phyloP scores from a whole-genome alignment of 1,140 invertebrate genomes.

The Arion vulgaris region DNA sequence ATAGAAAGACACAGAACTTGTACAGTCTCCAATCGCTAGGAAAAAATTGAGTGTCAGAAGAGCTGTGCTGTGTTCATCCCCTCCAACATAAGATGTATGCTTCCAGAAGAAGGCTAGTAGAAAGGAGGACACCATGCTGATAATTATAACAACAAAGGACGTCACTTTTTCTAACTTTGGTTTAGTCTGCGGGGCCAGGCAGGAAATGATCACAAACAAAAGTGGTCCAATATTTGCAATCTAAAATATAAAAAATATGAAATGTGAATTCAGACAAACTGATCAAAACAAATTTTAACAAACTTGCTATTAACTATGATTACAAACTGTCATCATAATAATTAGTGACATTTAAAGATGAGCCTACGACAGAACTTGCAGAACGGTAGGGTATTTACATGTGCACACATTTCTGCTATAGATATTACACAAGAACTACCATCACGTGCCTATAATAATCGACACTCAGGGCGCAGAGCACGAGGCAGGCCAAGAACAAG shows the following conservation, averaged over 20 bases:
- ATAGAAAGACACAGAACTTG: conserved; percentile 90
- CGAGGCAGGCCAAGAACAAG: too few species aligned
- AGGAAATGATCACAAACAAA: conserved; percentile 76
- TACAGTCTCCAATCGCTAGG: conserved; percentile 89
- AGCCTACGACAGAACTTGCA: too few species aligned
- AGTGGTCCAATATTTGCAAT: conserved; percentile 89
- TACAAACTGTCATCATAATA: too few species aligned
- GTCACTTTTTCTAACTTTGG: conserved; percentile 71
- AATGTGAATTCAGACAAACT: too few species aligned
- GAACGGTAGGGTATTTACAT: too few species aligned
- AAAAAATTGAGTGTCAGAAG: conserved; percentile 84
- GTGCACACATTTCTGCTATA: too few species aligned
- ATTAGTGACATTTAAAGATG: too few species aligned
- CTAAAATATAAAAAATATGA: conserved; percentile 75
- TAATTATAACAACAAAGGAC: conserved; percentile 79
- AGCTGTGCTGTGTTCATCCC: conserved; percentile 78
- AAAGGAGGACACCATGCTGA: conserved; percentile 79
- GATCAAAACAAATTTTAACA: too few species aligned
- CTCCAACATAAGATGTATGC: conserved; percentile 77
- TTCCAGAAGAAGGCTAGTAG: conserved; percentile 83
- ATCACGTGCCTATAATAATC: too few species aligned
- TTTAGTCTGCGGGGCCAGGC: conserved; percentile 71
- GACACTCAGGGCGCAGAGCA: too few species aligned
- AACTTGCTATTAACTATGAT: too few species aligned
- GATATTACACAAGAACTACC: too few species aligned